Conservation (phyloP, 23 tunicate species). For the Phallusia fumigata region DNA sequence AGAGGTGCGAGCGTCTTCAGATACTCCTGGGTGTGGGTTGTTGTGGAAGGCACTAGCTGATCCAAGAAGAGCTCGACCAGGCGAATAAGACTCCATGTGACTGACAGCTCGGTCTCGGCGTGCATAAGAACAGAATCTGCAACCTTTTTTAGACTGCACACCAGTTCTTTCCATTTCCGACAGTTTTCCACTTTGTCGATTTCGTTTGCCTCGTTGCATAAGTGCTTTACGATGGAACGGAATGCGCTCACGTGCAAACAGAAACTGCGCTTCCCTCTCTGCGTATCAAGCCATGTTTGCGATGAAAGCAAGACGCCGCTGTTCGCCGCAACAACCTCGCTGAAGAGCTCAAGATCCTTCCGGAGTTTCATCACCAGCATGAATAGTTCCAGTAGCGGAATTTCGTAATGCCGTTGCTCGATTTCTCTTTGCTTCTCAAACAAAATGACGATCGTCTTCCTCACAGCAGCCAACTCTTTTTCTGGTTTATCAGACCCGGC, state of each 20-base stretch:
- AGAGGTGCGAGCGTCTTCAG: constrained; percentile 45
- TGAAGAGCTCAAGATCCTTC: constrained; percentile 18
- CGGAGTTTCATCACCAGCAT: constrained; percentile 18
- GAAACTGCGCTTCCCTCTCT: constrained; percentile 1
- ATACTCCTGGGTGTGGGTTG: constrained; percentile 22
- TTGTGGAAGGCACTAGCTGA: constrained; percentile 47
- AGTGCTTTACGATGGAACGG: constrained; percentile 15
- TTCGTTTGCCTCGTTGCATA: constrained; percentile 25
- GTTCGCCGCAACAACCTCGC: constrained; percentile 27
- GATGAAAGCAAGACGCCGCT: constrained; percentile 19
- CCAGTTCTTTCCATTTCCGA: constrained; percentile 35
- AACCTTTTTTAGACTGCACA: constrained; percentile 23
- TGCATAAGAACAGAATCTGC: constrained; percentile 20
- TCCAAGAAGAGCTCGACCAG: constrained; percentile 60
- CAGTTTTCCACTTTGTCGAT: constrained; percentile 35
- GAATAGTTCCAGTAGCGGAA: constrained; percentile 50
- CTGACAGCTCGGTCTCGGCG: not conserved
- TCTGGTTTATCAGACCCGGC: not conserved
- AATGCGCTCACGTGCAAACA: constrained; percentile 39
- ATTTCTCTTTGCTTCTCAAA: constrained; percentile 3
- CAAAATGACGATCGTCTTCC: constrained; percentile 1
- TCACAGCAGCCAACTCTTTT: constrained; percentile 14
- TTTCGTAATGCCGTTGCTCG: not conserved
- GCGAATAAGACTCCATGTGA: constrained; percentile 42
- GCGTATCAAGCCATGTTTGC: constrained; percentile 32